Base-by-base conservation (phyloP, 2,888 invertebrate genomes). In the Ophion costatus region DNA sequence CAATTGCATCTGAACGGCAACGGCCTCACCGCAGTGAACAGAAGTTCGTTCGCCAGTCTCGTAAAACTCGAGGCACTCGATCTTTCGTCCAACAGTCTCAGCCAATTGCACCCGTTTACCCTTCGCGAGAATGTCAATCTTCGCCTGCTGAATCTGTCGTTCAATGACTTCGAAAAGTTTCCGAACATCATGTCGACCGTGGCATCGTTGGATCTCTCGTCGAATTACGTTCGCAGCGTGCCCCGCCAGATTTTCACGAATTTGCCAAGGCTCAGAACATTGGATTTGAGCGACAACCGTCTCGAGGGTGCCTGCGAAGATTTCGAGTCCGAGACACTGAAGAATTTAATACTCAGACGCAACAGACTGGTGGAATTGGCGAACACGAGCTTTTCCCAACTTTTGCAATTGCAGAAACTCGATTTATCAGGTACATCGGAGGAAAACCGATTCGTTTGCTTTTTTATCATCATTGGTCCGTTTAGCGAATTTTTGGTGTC, bases 51-150 rank as follows among this genome's bases (percentile, higher is more conserved):
- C 91, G 93, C 94, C 69, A 95, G 95, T 14, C 90, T 97, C 3
- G 93, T 93, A 85, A 94, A 95, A 85, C 91, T 97, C 6, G 95
- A 95, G 88, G 92, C 94, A 84, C 93, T 97, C 73, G 96, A 97
- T 92, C 92, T 97, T 86, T 97, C 97, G 0, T 95, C 95, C 92
- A 97, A 97, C 92, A 95, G 95, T 92, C 95, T 97, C 78, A 95
- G 95, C 0, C 90, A 92, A 7, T 91, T 97, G 86, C 95, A 96
- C 79, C 94, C 95, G 86, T 94, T 95, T 67, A 94, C 95, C 2
- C 95, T 97, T 87, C 92, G 94, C 56, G 94, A 95, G 87, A 96
- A 96, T 92, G 94, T 95, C 20, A 94, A 95, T 1, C 92, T 97
- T 42, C 94, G 94, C 6, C 94, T 94, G 71, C 92, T 97, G 17